These are phyloP conservation scores for Dasyurus viverrinus DNA, from an alignment of 2,113 vertebrate genomes.

Conservation along the genomic window DNA sequence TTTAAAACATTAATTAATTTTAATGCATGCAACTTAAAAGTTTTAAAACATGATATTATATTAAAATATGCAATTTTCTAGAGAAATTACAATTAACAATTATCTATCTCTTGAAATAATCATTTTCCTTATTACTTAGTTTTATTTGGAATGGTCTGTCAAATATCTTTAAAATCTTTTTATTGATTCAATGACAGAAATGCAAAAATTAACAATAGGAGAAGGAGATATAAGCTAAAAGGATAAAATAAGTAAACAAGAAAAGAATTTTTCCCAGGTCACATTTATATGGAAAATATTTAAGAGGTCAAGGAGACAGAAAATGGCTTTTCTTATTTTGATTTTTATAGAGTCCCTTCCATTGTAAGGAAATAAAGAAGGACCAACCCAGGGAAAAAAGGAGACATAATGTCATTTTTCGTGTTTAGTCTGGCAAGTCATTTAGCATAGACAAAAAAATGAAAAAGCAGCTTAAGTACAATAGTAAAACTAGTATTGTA, in stretches of 20 bases:
- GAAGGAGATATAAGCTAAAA: conserved; percentile 21
- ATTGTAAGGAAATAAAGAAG: conserved; percentile 26
- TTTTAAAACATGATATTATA: conserved; percentile 44
- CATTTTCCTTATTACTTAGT: conserved; percentile 28
- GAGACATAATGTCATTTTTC: background rate
- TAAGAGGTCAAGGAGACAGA: conserved; percentile 13
- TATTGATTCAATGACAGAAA: background rate
- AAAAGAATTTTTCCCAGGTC: background rate
- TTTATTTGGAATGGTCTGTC: conserved; percentile 9
- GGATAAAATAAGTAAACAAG: background rate
- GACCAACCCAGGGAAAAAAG: background rate
- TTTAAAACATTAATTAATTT: conserved; percentile 64
- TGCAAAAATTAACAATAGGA: conserved; percentile 43
- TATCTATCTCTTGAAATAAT: conserved; percentile 33
- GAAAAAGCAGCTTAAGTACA: background rate
- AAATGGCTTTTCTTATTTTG: background rate
- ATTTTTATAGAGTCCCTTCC: background rate
- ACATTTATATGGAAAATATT: conserved; percentile 36
- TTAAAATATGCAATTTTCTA: conserved; percentile 23
- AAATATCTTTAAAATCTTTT: conserved; percentile 2
- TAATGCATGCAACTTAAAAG: conserved; percentile 50
- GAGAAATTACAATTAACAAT: conserved; percentile 41
- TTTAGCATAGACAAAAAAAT: background rate
- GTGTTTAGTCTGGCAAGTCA: background rate
- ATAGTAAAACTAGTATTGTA: conserved; percentile 18